phyloP scores from a whole-genome alignment of 2,888 invertebrate species.

The Hemaris fuciformis region DNA sequence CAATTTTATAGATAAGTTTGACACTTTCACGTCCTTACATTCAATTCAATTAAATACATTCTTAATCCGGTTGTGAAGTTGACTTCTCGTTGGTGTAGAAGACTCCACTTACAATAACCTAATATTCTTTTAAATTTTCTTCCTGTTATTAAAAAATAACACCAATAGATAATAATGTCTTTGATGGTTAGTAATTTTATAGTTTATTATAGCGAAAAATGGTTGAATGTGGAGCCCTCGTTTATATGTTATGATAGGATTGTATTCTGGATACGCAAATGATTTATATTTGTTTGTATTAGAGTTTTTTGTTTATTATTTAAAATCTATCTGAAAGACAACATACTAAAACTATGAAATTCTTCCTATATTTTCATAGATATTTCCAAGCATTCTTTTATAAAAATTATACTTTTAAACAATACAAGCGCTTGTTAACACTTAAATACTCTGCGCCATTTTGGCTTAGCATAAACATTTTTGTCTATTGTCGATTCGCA shows the following conservation, averaged over 20 bases:
- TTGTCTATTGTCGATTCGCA: slow-evolving; percentile 52
- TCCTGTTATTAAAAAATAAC: no score
- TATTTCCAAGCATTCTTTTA: background rate
- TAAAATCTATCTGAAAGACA: background rate
- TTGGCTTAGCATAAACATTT: slow-evolving; percentile 28
- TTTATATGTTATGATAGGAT: no score
- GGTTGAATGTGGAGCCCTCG: no score
- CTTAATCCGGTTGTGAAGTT: background rate
- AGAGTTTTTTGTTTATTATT: background rate
- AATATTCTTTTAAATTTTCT: no score
- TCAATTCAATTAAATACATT: background rate
- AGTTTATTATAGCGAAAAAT: no score
- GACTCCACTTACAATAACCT: background rate
- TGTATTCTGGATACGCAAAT: background rate
- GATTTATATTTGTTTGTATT: background rate
- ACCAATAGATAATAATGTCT: no score
- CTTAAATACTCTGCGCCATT: slow-evolving; percentile 32
- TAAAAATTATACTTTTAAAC: background rate
- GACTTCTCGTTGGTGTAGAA: background rate
- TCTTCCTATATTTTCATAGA: background rate
- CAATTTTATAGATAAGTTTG: background rate
- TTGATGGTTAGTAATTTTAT: no score
- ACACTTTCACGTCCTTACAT: background rate
- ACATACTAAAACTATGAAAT: background rate
- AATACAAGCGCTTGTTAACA: slow-evolving; percentile 18